A percentile compares a stretch with the other conserved stretches of the same genome.
These are phyloP conservation scores for Cybosia mesomella DNA, from an alignment of 2,888 invertebrate species.

Conservation along the genomic window DNA sequence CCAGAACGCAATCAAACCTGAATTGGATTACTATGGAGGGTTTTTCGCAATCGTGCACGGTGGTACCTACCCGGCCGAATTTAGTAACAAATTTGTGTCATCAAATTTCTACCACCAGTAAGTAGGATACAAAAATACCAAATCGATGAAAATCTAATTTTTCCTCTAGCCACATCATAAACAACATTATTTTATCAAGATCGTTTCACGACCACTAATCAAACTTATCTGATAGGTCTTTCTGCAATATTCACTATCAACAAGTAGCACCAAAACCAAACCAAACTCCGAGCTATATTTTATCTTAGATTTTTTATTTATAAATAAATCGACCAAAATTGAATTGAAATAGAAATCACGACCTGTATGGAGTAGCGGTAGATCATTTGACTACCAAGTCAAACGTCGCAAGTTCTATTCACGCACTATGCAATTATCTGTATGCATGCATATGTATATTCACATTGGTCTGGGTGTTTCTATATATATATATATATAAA, in stretches of 20 bases:
- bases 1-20: too few relatives aligned
- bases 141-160: too few relatives aligned
- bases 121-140: too few relatives aligned
- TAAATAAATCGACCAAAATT: not conserved
- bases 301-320: not conserved
- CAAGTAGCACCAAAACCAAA: not conserved
- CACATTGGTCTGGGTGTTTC: too few relatives aligned
- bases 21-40: too few relatives aligned
- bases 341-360: not conserved
- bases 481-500: too few relatives aligned
- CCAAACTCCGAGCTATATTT: not conserved
- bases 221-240: conserved; percentile 8
- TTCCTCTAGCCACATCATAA: not conserved
- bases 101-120: too few relatives aligned
- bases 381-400: not conserved
- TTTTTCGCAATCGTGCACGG: too few relatives aligned
- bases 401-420: not conserved
- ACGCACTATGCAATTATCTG: not conserved
- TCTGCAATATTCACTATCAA: conserved; percentile 8
- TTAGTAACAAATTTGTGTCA: too few relatives aligned
- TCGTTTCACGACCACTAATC: conserved; percentile 4
- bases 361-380: too few relatives aligned
- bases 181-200: conserved; percentile 11
- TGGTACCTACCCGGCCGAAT: too few relatives aligned
- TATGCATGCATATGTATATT: too few relatives aligned